A percentile compares a stretch with the other conserved stretches of the same genome.
phyloP scores from a whole-genome alignment of 2,797 vertebrate genomes.

The Salarias fasciatus region DNA sequence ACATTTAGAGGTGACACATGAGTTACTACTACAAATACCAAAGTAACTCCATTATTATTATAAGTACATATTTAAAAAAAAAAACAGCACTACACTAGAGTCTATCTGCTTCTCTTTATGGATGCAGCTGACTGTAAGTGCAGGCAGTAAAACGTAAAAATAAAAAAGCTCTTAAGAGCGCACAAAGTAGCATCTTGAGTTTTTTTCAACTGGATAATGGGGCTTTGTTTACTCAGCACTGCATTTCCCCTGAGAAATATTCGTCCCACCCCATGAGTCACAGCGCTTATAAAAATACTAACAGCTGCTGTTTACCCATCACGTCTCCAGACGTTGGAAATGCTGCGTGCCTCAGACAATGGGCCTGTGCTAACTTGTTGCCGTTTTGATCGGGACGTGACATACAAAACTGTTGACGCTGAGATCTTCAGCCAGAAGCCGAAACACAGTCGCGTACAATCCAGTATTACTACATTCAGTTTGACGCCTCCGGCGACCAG shows the following conservation, averaged over 20 bases:
- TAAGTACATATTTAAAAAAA: no score
- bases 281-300: conserved; percentile 15
- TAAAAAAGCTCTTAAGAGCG: background rate
- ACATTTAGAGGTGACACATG: no score
- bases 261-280: conserved; percentile 44
- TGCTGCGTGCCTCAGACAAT: background rate
- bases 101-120: no score
- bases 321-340: conserved; percentile 6
- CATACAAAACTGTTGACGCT: background rate
- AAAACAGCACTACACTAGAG: no score
- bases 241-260: conserved; percentile 16
- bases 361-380: conserved; percentile 33
- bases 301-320: conserved; percentile 43
- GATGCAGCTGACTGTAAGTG: no score
- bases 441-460: background rate
- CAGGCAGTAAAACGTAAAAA: no score
- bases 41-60: no score
- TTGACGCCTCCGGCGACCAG: no score
- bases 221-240: conserved; percentile 16
- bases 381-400: conserved; percentile 12
- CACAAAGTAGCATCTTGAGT: background rate
- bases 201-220: background rate
- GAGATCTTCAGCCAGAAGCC: background rate
- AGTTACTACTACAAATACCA: no score
- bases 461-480: no score